Evolutionary conservation across 2,113 vertebrate genomes (phyloP).

Genomic region (Laticauda laticaudata): DNA sequence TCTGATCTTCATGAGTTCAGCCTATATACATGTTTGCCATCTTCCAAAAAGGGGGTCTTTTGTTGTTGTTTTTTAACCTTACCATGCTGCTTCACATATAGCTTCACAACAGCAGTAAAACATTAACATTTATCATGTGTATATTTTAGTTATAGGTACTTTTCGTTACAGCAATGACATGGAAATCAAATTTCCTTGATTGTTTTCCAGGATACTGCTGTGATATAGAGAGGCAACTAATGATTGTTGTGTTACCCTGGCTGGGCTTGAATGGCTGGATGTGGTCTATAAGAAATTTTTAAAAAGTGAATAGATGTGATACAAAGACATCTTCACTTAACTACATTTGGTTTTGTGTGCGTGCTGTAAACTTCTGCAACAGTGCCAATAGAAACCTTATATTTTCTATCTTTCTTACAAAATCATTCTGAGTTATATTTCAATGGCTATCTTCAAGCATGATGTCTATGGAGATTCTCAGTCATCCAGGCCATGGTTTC

Average conservation of each 20-base stretch:
- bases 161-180: background rate
- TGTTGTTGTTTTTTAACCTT: background rate
- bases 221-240: background rate
- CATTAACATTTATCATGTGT: background rate
- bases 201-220: background rate
- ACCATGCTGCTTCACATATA: background rate
- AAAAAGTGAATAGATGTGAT: background rate
- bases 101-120: background rate
- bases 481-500: background rate
- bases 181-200: background rate
- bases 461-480: background rate
- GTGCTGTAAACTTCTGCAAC: background rate
- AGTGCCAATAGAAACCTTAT: background rate
- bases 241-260: background rate
- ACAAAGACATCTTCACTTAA: background rate
- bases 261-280: background rate
- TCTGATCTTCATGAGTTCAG: background rate
- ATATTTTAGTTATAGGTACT: background rate
- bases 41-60: background rate
- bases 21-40: background rate
- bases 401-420: background rate
- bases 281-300: background rate
- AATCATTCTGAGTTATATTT: background rate
- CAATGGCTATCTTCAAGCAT: background rate
- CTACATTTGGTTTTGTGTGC: background rate